A percentile compares a stretch with the other conserved stretches of the same genome.
Conservation (phyloP, 2,113 vertebrate species). For the Noctilio leporinus region DNA sequence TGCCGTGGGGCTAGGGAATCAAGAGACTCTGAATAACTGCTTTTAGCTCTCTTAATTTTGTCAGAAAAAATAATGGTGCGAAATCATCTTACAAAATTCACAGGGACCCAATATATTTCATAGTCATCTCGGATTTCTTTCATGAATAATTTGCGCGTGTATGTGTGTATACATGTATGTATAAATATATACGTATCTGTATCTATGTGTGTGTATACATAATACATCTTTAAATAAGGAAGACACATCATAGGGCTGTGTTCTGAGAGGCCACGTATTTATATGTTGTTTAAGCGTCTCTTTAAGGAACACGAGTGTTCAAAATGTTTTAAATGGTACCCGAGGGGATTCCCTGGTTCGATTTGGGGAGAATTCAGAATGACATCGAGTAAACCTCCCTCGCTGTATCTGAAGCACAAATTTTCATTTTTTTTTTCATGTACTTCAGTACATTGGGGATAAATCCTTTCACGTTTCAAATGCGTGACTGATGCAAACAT, state of each 20-base stretch:
- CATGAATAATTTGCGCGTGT: too few species aligned
- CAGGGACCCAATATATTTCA: not conserved
- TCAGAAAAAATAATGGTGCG: not conserved
- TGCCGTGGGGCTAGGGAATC: not conserved
- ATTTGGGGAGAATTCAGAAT: constrained; percentile 20
- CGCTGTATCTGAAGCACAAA: not conserved
- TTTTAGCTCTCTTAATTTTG: not conserved
- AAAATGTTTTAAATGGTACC: too few species aligned
- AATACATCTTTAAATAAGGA: not conserved
- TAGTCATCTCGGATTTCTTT: not conserved
- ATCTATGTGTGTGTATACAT: not conserved
- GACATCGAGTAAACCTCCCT: not conserved
- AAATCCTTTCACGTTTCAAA: constrained; percentile 39
- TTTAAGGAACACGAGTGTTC: constrained; percentile 5
- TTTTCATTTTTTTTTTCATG: constrained; percentile 40
- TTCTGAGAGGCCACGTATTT: too few species aligned
- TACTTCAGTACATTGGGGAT: constrained; percentile 9
- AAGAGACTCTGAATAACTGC: not conserved
- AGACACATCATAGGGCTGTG: too few species aligned
- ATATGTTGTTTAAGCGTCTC: not conserved
- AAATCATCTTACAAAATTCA: not conserved
- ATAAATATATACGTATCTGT: not conserved
- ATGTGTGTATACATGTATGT: not conserved
- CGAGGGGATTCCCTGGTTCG: not conserved
- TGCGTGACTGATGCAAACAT: not conserved